Evolutionary conservation across 2,113 vertebrate genomes (phyloP).

Genomic region (Aviceda subcristata): DNA sequence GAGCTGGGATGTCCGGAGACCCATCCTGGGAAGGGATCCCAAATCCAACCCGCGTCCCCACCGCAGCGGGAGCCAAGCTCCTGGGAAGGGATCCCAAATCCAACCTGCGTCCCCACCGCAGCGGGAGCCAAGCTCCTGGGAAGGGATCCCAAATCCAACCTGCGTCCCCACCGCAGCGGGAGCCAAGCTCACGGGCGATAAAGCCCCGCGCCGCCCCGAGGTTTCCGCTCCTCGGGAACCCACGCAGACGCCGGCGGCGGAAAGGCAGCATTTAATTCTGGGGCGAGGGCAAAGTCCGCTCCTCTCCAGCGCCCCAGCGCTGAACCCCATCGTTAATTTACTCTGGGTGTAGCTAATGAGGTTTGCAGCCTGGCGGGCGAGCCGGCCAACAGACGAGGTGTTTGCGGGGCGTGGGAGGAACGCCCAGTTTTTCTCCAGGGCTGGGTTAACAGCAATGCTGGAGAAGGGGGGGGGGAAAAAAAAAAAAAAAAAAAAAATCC

Average conservation of each 20-base stretch:
- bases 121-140: accelerated
- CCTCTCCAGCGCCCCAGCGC: accelerated
- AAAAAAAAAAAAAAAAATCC: neutral
- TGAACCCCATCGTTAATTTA: neutral
- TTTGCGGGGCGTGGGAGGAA: neutral
- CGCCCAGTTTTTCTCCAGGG: neutral
- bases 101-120: accelerated
- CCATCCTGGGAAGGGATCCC: accelerated
- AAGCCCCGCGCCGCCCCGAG: accelerated
- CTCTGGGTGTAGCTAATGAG: neutral
- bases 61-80: accelerated
- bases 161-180: accelerated
- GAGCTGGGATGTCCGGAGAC: accelerated
- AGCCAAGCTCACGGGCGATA: accelerated
- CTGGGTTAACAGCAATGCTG: neutral
- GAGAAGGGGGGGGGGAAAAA: too few relatives aligned
- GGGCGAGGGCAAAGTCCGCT: neutral
- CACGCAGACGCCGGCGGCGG: accelerated
- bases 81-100: accelerated
- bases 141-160: accelerated
- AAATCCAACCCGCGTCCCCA: accelerated
- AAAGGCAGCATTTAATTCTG: neutral
- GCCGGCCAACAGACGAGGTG: accelerated
- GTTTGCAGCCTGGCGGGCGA: neutral
- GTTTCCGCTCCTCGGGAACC: neutral